Evolutionary conservation across 2,797 vertebrate species (phyloP).

Genomic region (Chiloscyllium punctatum): DNA sequence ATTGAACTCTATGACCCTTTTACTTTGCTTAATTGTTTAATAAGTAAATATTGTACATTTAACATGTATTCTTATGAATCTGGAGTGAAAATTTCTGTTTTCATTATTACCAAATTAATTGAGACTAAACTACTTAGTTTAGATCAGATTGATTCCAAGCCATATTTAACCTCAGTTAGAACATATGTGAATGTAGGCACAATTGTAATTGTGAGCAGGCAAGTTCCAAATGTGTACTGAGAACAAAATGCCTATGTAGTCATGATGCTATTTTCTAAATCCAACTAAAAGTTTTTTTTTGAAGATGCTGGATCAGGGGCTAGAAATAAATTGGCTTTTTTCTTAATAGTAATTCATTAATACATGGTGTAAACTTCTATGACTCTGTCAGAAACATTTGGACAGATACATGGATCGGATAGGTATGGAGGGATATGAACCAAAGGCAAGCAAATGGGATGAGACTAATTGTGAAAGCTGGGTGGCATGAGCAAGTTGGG

Average conservation of each 20-base stretch:
- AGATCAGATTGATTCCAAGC: not conserved
- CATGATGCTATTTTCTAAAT: not conserved
- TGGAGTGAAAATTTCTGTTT: not conserved
- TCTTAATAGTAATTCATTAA: not conserved
- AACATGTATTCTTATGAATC: not conserved
- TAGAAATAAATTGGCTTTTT: not conserved
- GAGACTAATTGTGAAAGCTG: no score
- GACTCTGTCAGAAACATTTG: no score
- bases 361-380: no score
- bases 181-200: not conserved
- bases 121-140: not conserved
- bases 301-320: not conserved
- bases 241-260: not conserved
- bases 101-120: not conserved
- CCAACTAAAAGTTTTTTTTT: not conserved
- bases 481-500: no score
- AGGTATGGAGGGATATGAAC: no score
- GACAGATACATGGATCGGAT: no score
- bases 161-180: not conserved
- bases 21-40: not conserved
- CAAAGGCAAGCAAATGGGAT: no score
- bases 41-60: not conserved
- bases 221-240: not conserved
- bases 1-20: no score
- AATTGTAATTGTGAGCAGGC: not conserved